Conservation (phyloP, 2,888 invertebrate species). For the Pseudococcus viburni region DNA sequence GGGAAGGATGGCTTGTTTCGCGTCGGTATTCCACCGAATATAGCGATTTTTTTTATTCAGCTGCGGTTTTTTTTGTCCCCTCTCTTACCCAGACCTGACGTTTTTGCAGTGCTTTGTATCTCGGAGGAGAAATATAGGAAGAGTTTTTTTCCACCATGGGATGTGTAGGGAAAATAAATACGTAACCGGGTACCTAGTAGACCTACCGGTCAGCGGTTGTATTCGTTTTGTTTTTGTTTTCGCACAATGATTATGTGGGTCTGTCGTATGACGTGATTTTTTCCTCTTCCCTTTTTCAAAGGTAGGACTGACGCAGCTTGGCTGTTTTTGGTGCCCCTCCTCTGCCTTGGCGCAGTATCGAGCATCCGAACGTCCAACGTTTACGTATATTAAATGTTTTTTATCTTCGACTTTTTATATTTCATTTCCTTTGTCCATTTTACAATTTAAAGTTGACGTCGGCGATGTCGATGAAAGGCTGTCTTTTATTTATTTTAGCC, state of each 20-base stretch:
- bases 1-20: slow-evolving; percentile 28
- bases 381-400: slow-evolving; percentile 21
- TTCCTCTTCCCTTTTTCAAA: not conserved
- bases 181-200: not conserved
- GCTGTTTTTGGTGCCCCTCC: not conserved
- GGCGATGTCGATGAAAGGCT: not conserved
- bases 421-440: slow-evolving; percentile 25
- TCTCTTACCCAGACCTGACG: not conserved
- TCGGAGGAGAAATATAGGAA: not conserved
- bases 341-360: not conserved
- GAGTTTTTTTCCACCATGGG: not conserved
- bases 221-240: not conserved
- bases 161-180: not conserved
- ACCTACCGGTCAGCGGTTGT: not conserved
- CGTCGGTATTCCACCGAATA: not conserved
- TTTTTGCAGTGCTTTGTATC: not conserved
- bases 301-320: no score
- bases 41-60: not conserved
- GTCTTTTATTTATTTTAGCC: not conserved
- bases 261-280: not conserved
- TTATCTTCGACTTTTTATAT: not conserved
- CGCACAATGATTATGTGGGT: not conserved
- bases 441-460: slow-evolving; percentile 5
- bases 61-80: not conserved
- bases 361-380: not conserved